Percentiles rank a stretch among this genome's conserved stretches.
Conservation (phyloP, 2,113 vertebrate genomes). For the Psittacara wagleri region DNA sequence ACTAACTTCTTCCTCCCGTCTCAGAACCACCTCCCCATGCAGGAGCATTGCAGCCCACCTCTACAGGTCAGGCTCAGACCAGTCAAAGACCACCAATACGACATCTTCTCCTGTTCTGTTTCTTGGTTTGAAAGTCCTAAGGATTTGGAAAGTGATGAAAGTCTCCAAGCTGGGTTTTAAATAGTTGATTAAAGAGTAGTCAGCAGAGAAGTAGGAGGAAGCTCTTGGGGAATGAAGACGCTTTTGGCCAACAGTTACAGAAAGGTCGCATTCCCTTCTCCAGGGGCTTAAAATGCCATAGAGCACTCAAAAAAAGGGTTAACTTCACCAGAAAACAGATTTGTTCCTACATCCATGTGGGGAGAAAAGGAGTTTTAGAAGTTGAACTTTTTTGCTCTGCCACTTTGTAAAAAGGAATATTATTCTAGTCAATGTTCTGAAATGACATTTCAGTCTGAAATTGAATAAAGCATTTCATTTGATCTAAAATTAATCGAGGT, state of each 20-base stretch:
- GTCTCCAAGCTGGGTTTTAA: conserved; percentile 1
- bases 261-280: background rate
- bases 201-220: background rate
- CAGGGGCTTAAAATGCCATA: rapidly evolving
- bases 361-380: background rate
- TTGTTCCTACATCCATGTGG: background rate
- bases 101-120: background rate
- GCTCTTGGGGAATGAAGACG: background rate
- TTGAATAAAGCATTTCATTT: conserved; percentile 46
- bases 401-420: conserved; percentile 17
- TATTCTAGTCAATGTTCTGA: conserved; percentile 9
- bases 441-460: conserved; percentile 19
- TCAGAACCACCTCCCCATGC: background rate
- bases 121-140: background rate
- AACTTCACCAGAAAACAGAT: background rate
- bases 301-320: background rate
- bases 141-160: conserved; percentile 13
- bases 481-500: conserved; percentile 44
- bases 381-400: background rate
- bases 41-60: background rate
- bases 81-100: background rate
- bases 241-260: background rate
- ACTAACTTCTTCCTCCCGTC: background rate
- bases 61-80: background rate
- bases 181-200: conserved; percentile 59